These are phyloP conservation scores for Thyatira batis DNA, from an alignment of 2,888 invertebrate genomes.

Conservation along the genomic window DNA sequence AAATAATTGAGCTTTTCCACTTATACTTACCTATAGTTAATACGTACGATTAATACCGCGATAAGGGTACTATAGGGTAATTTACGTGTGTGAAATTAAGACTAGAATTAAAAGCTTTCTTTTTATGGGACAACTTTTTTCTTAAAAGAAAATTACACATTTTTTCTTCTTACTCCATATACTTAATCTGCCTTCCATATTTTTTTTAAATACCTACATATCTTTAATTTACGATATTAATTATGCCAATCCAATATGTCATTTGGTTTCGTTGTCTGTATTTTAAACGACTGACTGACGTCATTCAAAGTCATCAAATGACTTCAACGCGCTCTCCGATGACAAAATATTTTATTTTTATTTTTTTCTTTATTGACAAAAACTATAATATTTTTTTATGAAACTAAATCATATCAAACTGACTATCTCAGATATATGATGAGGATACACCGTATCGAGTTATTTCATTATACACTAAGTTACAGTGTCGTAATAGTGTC, in stretches of 20 bases:
- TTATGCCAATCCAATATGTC: no score
- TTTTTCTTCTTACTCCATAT: background rate
- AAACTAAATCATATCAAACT: background rate
- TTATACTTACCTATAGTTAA: constrained; percentile 39
- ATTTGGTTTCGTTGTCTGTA: no score
- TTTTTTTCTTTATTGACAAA: background rate
- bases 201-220: no score
- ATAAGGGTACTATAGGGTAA: constrained; percentile 37
- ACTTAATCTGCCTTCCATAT: no score
- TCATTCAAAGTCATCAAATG: background rate
- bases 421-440: background rate
- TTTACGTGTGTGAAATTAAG: background rate
- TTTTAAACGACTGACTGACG: background rate
- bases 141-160: background rate
- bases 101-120: background rate
- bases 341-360: background rate
- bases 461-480: constrained; percentile 57
- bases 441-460: constrained; percentile 28
- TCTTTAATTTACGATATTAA: no score
- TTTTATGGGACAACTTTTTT: background rate
- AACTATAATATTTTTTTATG: background rate
- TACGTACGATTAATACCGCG: constrained; percentile 36
- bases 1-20: constrained; percentile 62
- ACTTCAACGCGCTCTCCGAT: background rate
- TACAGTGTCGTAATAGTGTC: constrained; percentile 65